phyloP scores from a whole-genome alignment of 2,888 invertebrate genomes.

The Idaea dimidiata region DNA sequence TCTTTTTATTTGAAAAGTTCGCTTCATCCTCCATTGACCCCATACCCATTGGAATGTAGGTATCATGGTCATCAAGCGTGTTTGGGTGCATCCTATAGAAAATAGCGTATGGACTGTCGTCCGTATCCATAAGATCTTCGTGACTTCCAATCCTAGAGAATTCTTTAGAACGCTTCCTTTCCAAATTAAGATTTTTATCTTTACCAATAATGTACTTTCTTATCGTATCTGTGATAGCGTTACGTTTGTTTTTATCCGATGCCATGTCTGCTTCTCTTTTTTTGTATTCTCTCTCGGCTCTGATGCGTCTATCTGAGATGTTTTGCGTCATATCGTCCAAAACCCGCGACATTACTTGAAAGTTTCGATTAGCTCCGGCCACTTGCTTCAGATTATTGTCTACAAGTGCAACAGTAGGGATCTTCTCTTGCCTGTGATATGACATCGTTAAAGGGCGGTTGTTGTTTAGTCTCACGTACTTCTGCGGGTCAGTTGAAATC shows the following conservation, averaged over 20 bases:
- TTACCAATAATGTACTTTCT: conserved; percentile 42
- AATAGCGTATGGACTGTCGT: conserved; percentile 50
- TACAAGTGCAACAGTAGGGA: conserved; percentile 23
- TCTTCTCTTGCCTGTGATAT: conserved; percentile 9
- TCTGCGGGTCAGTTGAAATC: conserved; percentile 36
- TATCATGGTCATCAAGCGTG: conserved; percentile 34
- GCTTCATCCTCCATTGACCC: conserved; percentile 27
- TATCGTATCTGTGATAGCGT: conserved; percentile 34
- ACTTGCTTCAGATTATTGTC: conserved; percentile 29
- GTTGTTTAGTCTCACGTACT: conserved; percentile 35
- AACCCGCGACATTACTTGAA: conserved; percentile 7
- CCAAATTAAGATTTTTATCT: conserved; percentile 31
- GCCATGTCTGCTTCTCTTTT: conserved; percentile 30
- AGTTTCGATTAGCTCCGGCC: conserved; percentile 10
- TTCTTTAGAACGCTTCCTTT: conserved; percentile 21
- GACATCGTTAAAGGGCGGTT: conserved; percentile 24
- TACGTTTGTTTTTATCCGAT: conserved; percentile 33
- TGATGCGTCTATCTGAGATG: conserved; percentile 22
- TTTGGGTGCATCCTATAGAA: conserved; percentile 55
- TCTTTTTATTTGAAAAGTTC: conserved; percentile 16
- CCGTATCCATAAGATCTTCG: conserved; percentile 36
- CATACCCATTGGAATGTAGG: conserved; percentile 26
- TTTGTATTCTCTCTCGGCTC: conserved; percentile 27
- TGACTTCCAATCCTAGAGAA: conserved; percentile 35
- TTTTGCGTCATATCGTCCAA: neutral